phyloP scores from a whole-genome alignment of 2,113 vertebrate species.

The Heterotis niloticus region DNA sequence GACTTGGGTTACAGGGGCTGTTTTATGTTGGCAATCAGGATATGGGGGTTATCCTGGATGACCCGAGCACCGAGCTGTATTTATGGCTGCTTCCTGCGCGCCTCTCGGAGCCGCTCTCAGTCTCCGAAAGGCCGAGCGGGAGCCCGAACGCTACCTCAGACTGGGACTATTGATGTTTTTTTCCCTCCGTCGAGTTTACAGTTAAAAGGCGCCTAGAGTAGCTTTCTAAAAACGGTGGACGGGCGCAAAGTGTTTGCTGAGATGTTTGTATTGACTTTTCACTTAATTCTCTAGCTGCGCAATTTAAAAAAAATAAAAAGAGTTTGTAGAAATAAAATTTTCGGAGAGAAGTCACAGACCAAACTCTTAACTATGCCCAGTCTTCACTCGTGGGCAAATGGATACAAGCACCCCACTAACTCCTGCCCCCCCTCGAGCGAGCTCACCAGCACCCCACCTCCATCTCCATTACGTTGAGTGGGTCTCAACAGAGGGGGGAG shows the following conservation, averaged over 20 bases:
- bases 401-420: too few relatives aligned
- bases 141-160: background rate
- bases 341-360: too few relatives aligned
- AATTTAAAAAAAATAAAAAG: too few relatives aligned
- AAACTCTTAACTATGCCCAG: too few relatives aligned
- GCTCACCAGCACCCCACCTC: too few relatives aligned
- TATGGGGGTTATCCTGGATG: conserved; percentile 76
- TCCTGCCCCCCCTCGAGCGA: too few relatives aligned
- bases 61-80: conserved; percentile 61
- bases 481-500: too few relatives aligned
- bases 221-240: background rate
- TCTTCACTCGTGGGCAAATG: too few relatives aligned
- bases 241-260: conserved; percentile 13
- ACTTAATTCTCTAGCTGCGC: background rate
- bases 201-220: conserved; percentile 10
- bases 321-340: too few relatives aligned
- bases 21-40: conserved; percentile 69
- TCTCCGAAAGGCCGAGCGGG: background rate
- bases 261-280: conserved; percentile 23
- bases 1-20: conserved; percentile 59
- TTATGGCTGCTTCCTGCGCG: conserved; percentile 46
- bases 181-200: background rate
- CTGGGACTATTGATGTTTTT: background rate
- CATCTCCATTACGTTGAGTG: too few relatives aligned
- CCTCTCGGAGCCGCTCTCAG: conserved; percentile 35